Conservation (phyloP, 1,140 invertebrate genomes). For the Pseudomyrmex sp. region DNA sequence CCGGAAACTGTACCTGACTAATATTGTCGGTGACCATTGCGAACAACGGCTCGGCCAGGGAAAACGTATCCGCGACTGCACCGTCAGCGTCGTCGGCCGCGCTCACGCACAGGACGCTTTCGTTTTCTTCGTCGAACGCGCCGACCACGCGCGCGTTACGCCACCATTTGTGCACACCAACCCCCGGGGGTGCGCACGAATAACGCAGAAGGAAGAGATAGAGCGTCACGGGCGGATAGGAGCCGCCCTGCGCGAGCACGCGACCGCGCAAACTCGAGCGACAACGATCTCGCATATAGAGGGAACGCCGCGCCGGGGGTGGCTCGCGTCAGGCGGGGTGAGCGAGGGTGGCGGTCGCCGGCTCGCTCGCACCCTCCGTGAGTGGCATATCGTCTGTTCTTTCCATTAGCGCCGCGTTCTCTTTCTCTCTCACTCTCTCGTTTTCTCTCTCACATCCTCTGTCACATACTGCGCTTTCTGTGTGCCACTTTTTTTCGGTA, state of each 20-base stretch:
- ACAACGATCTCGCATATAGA: slow-evolving; percentile 76
- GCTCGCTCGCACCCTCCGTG: slow-evolving; percentile 21
- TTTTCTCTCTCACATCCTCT: not conserved
- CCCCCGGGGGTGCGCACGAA: slow-evolving; percentile 62
- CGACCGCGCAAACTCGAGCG: slow-evolving; percentile 79
- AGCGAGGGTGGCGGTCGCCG: slow-evolving; percentile 9
- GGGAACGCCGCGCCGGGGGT: slow-evolving; percentile 49
- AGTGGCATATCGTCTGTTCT: slow-evolving; percentile 26
- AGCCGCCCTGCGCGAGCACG: slow-evolving; percentile 77
- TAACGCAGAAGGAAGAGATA: slow-evolving; percentile 63
- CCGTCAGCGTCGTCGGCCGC: slow-evolving; percentile 38
- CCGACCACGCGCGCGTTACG: slow-evolving; percentile 62
- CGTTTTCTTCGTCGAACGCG: slow-evolving; percentile 18
- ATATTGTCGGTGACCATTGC: slow-evolving; percentile 82
- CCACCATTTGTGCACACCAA: slow-evolving; percentile 69
- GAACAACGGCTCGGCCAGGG: slow-evolving; percentile 43
- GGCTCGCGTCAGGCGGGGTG: slow-evolving; percentile 15
- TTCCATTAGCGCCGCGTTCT: not conserved
- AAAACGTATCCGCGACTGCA: not conserved
- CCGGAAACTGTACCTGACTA: slow-evolving; percentile 77
- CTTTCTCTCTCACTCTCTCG: not conserved
- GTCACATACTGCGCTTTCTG: not conserved
- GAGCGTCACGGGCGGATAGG: slow-evolving; percentile 63
- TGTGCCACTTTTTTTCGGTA: not conserved
- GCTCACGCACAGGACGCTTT: slow-evolving; percentile 43